Conservation (phyloP, 2,888 invertebrate genomes). For the Athalia rosae region DNA sequence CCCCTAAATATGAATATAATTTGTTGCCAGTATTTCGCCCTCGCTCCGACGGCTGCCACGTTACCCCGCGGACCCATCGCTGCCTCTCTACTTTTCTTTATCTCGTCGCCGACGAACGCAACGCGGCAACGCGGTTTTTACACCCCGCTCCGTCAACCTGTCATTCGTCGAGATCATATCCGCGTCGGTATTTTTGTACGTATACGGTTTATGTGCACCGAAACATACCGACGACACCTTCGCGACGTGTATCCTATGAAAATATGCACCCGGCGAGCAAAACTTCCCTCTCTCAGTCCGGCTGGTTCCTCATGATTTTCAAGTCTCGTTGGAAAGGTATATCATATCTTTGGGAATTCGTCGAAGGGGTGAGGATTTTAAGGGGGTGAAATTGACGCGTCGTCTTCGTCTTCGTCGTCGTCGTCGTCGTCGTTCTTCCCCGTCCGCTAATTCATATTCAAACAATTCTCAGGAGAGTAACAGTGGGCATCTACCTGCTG, state of each 20-base stretch:
- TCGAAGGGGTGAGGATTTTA: background rate
- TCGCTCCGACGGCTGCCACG: conserved; percentile 1
- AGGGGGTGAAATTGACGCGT: too few species aligned
- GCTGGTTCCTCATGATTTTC: too few species aligned
- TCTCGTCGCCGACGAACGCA: conserved; percentile 23
- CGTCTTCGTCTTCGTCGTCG: too few species aligned
- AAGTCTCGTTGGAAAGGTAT: too few species aligned
- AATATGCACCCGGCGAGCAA: too few species aligned
- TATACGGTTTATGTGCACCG: conserved; percentile 14
- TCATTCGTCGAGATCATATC: conserved; percentile 31
- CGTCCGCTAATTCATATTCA: conserved; percentile 64
- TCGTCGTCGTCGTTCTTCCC: background rate
- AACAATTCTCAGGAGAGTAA: conserved; percentile 53
- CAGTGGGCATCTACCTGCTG: conserved; percentile 28
- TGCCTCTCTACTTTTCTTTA: conserved; percentile 27
- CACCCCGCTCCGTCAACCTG: conserved; percentile 36
- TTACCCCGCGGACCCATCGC: background rate
- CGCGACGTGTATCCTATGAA: too few species aligned
- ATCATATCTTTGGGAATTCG: background rate
- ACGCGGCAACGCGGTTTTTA: conserved; percentile 21
- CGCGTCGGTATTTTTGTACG: background rate
- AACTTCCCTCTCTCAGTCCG: too few species aligned
- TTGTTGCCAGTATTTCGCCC: conserved; percentile 57
- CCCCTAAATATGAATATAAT: conserved; percentile 72
- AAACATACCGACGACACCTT: background rate